Evolutionary conservation across 2,113 vertebrate species (phyloP).

Genomic region (Microtus montanus): DNA sequence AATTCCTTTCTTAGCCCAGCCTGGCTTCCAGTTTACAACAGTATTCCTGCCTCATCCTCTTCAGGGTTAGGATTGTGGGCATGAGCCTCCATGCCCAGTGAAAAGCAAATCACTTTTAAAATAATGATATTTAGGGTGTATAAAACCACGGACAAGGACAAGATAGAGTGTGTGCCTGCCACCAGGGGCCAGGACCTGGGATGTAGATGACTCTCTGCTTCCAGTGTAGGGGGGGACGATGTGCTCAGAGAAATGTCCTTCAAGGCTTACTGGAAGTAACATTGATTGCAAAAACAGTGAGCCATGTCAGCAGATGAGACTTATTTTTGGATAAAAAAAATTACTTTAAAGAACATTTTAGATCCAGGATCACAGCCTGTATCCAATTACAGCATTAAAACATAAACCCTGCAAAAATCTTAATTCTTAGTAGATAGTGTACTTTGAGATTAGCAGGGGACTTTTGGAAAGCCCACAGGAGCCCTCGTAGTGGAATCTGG

Average conservation of each 20-base stretch:
- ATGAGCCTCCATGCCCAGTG: no score
- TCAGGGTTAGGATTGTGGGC: background rate
- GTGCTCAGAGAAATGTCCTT: background rate
- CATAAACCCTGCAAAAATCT: background rate
- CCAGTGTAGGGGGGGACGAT: background rate
- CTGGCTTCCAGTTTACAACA: background rate
- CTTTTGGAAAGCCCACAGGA: background rate
- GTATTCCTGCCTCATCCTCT: background rate
- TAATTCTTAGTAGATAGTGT: background rate
- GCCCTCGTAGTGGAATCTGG: background rate
- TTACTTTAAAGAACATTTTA: slow-evolving; percentile 22
- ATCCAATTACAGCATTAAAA: background rate
- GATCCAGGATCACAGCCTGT: background rate
- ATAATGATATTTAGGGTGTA: background rate
- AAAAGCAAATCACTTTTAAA: slow-evolving; percentile 26
- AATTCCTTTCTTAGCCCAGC: background rate
- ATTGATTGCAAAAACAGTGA: background rate
- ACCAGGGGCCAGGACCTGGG: background rate
- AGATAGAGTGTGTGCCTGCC: background rate
- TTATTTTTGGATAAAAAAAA: slow-evolving; percentile 44
- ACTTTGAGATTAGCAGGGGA: background rate
- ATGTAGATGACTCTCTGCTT: background rate
- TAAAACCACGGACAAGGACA: background rate
- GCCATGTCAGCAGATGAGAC: slow-evolving; percentile 11
- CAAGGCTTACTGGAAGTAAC: background rate